Base-by-base conservation (phyloP, 2,888 invertebrate genomes). In the Clusia tigrina region DNA sequence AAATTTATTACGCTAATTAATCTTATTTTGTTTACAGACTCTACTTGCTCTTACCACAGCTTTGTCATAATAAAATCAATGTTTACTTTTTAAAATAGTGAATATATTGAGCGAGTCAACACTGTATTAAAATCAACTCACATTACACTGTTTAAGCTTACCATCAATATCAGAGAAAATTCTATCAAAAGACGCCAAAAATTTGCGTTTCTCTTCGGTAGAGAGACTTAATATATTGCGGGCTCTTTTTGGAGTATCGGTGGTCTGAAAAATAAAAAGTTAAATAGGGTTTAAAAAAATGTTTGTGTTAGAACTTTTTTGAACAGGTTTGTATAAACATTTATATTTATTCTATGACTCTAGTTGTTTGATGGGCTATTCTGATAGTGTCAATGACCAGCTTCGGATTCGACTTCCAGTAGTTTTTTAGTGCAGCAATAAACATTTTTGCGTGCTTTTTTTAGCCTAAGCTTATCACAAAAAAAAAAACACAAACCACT, bases 121-220 rank as follows among this genome's bases (percentile, higher is more conserved):
- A 6, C 5, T 1, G 26, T 17, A 9, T 23, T 9, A 26, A 32
- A 53, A 2, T n/a, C n/a, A n/a, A n/a, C n/a, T n/a, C n/a, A n/a
- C n/a, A n/a, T n/a, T 5, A 2, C 10, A 51, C 6, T 42, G 6
- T 26, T 22, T 20, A 26, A 15, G 26, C 76, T 77, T 80, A 86
- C 88, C 89, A 80, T 89, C 89, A 73, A 88, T 88, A 72, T 89
- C 89, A 20, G 87, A 86, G 61, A 88, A 78, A 51, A 88, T 85
- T 56, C 81, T 83, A 71, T 89, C 88, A 67, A 88, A 85, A 9
- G 86, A 85, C 32, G 84, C 75, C 1, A 88, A 26, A 66, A 86
- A 85, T 54, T 69, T 62, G 5, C 66, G 67, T 55, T 81, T 75
- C 69, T 85, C 80, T 9, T 79, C 78, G 2, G 60, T 54, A 18